Conservation (phyloP, 2,797 vertebrate species). For the Mycteria americana region DNA sequence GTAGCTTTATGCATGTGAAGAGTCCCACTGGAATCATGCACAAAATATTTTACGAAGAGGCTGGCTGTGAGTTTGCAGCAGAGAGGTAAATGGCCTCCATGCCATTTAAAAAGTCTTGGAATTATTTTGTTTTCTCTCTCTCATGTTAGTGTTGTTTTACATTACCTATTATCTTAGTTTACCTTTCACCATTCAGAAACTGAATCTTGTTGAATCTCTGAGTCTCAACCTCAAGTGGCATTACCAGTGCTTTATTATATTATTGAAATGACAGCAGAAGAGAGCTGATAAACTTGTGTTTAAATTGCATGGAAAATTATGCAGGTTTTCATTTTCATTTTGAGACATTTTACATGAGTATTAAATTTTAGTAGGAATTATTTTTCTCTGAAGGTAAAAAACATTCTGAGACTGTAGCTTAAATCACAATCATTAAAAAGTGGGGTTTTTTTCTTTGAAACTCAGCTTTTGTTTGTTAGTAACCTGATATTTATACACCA, state of each 20-base stretch:
- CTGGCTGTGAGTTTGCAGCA: background rate
- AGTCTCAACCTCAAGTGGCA: background rate
- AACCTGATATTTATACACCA: rapidly evolving
- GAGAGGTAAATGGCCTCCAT: background rate
- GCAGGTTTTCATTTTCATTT: background rate
- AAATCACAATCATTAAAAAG: background rate
- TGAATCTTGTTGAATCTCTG: background rate
- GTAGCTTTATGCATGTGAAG: background rate
- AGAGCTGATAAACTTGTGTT: background rate
- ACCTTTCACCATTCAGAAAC: background rate
- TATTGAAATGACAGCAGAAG: background rate
- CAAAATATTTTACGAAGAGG: background rate
- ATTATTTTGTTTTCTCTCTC: background rate
- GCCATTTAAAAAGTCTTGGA: background rate
- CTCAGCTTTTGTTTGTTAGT: background rate
- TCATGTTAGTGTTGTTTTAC: background rate
- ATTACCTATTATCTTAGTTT: background rate
- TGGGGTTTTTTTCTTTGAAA: background rate
- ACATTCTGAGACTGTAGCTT: background rate
- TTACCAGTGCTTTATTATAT: background rate
- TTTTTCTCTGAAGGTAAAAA: background rate
- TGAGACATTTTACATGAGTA: background rate
- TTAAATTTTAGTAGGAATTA: background rate
- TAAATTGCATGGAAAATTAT: background rate
- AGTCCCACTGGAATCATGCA: background rate